These are phyloP conservation scores for Augochlora pura DNA, from an alignment of 1,140 invertebrate species.

Conservation along the genomic window DNA sequence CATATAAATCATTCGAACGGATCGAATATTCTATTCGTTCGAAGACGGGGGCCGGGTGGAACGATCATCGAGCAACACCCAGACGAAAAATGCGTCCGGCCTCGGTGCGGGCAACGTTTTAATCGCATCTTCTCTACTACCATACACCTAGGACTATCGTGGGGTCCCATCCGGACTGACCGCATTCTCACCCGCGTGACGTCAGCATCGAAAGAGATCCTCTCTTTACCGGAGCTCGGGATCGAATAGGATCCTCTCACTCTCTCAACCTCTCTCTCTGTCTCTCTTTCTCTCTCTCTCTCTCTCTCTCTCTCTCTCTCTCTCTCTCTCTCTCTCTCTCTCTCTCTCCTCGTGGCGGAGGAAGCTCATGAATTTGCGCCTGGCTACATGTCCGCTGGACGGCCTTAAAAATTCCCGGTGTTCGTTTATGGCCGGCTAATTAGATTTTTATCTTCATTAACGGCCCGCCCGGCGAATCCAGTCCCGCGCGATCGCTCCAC, in stretches of 20 bases:
- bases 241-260: no score
- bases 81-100: slow-evolving; percentile 11
- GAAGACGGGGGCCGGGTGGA: background rate
- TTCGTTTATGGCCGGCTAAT: slow-evolving; percentile 67
- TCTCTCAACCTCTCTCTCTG: no score
- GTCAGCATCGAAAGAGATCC: slow-evolving; percentile 61
- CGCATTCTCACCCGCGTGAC: slow-evolving; percentile 66
- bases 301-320: no score
- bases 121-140: slow-evolving; percentile 46
- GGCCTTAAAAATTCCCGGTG: slow-evolving; percentile 64
- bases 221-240: slow-evolving; percentile 45
- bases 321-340: no score
- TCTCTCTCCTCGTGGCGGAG: slow-evolving; percentile 6
- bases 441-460: slow-evolving; percentile 74
- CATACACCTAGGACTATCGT: slow-evolving; percentile 60
- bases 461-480: slow-evolving; percentile 52
- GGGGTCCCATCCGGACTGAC: slow-evolving; percentile 63
- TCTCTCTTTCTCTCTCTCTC: no score
- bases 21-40: background rate
- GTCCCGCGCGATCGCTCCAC: slow-evolving; percentile 38
- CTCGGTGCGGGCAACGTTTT: slow-evolving; percentile 34
- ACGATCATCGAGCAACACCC: background rate
- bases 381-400: slow-evolving; percentile 54
- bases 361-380: slow-evolving; percentile 65
- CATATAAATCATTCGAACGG: background rate